These are phyloP conservation scores for Ethmia dodecea DNA, from an alignment of 2,888 invertebrate genomes.

Conservation along the genomic window DNA sequence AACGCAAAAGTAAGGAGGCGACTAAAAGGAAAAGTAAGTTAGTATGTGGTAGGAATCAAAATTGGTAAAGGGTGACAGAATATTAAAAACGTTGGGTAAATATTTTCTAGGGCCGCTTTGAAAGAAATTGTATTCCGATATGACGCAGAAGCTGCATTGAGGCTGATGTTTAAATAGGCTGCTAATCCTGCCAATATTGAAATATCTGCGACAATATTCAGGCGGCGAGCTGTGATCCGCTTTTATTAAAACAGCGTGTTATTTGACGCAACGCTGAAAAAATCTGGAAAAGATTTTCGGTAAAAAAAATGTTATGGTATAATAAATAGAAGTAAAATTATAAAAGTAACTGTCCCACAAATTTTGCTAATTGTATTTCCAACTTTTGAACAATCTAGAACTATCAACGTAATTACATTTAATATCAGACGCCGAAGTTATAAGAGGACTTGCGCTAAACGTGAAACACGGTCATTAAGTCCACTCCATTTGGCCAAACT, in stretches of 20 bases:
- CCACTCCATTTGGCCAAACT: conserved; percentile 4
- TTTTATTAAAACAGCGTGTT: conserved; percentile 72
- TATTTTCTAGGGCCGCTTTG: conserved; percentile 59
- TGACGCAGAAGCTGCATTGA: conserved; percentile 59
- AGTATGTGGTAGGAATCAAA: background rate
- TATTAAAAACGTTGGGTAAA: conserved; percentile 68
- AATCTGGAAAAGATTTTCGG: background rate
- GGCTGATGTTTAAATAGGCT: conserved; percentile 71
- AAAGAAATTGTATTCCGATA: conserved; percentile 70
- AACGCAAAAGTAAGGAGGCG: no score
- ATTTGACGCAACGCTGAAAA: conserved; percentile 22
- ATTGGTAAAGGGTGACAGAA: conserved; percentile 18
- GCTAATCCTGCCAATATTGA: conserved; percentile 76
- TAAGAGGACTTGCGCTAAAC: conserved; percentile 6
- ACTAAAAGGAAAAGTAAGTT: no score
- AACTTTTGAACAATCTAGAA: no score
- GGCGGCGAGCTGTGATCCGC: conserved; percentile 61
- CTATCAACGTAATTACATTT: no score
- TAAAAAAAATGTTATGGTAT: no score
- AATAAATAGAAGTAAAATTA: no score
- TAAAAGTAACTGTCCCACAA: no score
- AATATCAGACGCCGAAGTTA: conserved; percentile 22
- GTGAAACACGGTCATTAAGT: conserved; percentile 6
- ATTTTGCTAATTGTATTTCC: no score
- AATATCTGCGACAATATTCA: conserved; percentile 75